Conservation (phyloP, 2,888 invertebrate genomes). For the Allygus modestus region DNA sequence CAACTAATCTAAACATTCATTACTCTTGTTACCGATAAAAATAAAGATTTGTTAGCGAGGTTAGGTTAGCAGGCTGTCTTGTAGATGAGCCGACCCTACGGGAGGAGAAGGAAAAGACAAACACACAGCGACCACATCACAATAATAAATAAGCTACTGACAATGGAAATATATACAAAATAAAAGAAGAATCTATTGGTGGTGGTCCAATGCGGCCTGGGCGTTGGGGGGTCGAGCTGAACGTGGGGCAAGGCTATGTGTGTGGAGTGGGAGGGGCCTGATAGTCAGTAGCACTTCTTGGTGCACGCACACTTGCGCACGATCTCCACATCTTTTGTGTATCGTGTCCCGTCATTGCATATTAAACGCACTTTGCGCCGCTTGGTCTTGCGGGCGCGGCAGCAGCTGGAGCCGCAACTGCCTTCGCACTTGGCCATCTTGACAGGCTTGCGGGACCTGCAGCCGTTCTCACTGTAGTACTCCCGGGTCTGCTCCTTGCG, state of each 20-base stretch:
- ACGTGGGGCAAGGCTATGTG: constrained; percentile 68
- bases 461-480: constrained; percentile 93
- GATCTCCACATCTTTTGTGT: constrained; percentile 97
- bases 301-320: constrained; percentile 98
- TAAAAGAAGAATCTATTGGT: constrained; percentile 68
- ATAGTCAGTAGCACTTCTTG: constrained; percentile 88
- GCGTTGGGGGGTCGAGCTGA: constrained; percentile 60
- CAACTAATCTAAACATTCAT: constrained; percentile 55
- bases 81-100: constrained; percentile 65
- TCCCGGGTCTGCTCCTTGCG: constrained; percentile 94
- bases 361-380: constrained; percentile 95
- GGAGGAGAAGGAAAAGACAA: constrained; percentile 70
- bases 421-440: constrained; percentile 92
- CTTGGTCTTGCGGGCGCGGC: constrained; percentile 94
- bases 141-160: constrained; percentile 71
- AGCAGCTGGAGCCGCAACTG: constrained; percentile 89
- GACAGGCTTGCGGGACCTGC: constrained; percentile 93
- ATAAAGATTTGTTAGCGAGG: constrained; percentile 55
- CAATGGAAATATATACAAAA: constrained; percentile 72
- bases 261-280: constrained; percentile 69
- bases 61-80: constrained; percentile 63
- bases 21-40: constrained; percentile 55
- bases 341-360: constrained; percentile 94
- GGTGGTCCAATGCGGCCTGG: constrained; percentile 66
- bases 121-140: constrained; percentile 71